Conservation (phyloP, 2,113 vertebrate genomes). For the Ammodytes dubius region DNA sequence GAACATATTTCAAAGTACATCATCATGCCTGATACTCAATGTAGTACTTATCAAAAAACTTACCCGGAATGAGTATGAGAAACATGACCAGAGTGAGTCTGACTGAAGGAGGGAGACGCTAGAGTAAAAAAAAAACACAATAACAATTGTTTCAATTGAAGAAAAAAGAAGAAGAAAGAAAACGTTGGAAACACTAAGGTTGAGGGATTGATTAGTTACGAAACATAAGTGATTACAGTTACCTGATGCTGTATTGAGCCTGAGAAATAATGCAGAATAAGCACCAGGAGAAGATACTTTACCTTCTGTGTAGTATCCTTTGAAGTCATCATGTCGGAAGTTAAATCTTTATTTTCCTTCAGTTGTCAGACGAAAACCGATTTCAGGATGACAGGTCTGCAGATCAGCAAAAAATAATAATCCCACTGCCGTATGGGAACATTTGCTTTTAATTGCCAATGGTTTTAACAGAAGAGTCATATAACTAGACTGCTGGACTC, state of each 20-base stretch:
- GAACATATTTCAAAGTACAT: neutral
- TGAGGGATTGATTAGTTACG: neutral
- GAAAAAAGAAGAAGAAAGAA: neutral
- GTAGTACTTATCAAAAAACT: neutral
- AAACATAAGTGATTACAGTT: neutral
- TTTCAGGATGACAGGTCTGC: neutral
- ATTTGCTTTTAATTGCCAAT: neutral
- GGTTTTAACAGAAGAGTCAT: neutral
- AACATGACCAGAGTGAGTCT: slow-evolving; percentile 5
- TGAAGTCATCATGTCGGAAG: slow-evolving; percentile 37
- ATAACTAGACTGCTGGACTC: neutral
- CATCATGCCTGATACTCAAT: neutral
- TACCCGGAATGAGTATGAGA: slow-evolving; percentile 56
- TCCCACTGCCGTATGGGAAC: neutral
- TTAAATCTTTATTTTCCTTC: neutral
- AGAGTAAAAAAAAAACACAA: slow-evolving; percentile 18
- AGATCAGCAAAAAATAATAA: slow-evolving; percentile 15
- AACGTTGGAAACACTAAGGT: neutral
- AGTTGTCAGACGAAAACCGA: neutral
- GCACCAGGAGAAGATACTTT: slow-evolving; percentile 8
- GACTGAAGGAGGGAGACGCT: slow-evolving; percentile 32
- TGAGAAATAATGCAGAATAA: slow-evolving; percentile 11
- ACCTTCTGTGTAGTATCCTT: slow-evolving; percentile 42
- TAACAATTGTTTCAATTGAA: no score
- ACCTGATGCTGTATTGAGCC: neutral